A percentile compares a stretch with the other conserved stretches of the same genome.
Conservation (phyloP, 1,140 invertebrate species). For the Aphidius ervi region DNA sequence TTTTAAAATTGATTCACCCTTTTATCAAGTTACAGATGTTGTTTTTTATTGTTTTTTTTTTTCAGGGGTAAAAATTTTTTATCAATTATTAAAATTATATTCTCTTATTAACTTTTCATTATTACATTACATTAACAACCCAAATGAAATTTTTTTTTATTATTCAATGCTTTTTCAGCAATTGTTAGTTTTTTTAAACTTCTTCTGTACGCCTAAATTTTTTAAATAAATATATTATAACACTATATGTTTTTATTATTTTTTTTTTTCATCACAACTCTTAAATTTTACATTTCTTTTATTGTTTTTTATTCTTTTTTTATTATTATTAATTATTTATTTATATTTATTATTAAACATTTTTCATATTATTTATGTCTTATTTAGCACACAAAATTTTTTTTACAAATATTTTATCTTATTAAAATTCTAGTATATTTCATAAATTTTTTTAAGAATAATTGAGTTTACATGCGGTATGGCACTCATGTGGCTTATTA, state of each 20-base stretch:
- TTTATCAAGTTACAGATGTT: no score
- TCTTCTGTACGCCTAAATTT: no score
- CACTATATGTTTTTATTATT: neutral
- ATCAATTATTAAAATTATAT: no score
- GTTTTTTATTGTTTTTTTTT: no score
- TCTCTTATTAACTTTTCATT: no score
- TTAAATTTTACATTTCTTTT: constrained; percentile 1
- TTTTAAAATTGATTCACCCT: neutral
- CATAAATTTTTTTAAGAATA: constrained; percentile 27
- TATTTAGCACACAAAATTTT: constrained; percentile 10
- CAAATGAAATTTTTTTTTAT: no score
- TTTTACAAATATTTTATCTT: constrained; percentile 14
- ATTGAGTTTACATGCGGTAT: constrained; percentile 35
- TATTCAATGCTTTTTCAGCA: no score
- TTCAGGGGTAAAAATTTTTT: no score
- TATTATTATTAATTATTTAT: constrained; percentile 23
- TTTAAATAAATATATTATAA: no score
- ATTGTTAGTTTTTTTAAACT: no score
- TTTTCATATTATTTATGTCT: neutral
- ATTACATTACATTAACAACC: no score
- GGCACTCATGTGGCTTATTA: constrained; percentile 46
- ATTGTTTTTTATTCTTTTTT: constrained; percentile 6
- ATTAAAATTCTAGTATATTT: constrained; percentile 14
- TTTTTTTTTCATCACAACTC: neutral
- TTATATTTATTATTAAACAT: neutral